Evolutionary conservation across 2,113 vertebrate genomes (phyloP).

Genomic region (Tringa solitaria): DNA sequence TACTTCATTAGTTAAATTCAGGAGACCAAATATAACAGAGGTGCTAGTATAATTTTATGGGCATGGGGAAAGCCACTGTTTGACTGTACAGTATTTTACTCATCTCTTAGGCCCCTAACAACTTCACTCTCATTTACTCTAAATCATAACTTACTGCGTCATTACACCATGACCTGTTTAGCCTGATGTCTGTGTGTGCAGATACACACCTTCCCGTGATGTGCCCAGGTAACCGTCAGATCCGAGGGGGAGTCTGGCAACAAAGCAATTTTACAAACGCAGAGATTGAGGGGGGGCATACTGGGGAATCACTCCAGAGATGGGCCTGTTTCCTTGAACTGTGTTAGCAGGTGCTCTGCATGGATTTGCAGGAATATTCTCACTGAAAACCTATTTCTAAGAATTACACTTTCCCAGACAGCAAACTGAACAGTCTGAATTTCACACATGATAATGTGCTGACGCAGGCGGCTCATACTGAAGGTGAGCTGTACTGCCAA

Average conservation of each 20-base stretch:
- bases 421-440: neutral
- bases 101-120: neutral
- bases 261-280: neutral
- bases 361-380: neutral
- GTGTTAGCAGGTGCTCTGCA: neutral
- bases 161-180: neutral
- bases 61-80: neutral
- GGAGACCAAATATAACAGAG: neutral
- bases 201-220: neutral
- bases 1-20: neutral
- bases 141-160: neutral
- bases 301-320: neutral
- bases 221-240: neutral
- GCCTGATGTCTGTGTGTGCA: neutral
- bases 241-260: neutral
- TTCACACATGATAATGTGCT: neutral
- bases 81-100: neutral
- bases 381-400: neutral
- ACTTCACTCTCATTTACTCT: neutral
- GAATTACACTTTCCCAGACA: neutral
- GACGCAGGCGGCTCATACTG: neutral
- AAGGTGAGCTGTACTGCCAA: neutral
- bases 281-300: neutral
- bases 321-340: neutral
- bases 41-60: neutral